Evolutionary conservation across 2,888 invertebrate species (phyloP).

Genomic region (Nemoura dubitans): DNA sequence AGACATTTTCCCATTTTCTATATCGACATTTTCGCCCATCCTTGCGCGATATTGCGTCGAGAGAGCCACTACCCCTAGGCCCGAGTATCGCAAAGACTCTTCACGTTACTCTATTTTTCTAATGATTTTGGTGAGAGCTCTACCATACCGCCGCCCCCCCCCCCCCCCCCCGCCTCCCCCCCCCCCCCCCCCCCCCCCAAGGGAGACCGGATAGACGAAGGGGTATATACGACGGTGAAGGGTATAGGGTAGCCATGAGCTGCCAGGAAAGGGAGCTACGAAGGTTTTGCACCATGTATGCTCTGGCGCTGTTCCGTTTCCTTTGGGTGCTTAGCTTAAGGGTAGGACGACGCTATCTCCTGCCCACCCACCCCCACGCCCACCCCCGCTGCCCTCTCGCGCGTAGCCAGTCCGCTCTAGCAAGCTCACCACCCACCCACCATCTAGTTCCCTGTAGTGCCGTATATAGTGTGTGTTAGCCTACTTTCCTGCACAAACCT

Average conservation of each 20-base stretch:
- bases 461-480: slow-evolving; percentile 27
- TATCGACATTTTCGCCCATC: not conserved
- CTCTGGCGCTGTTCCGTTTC: slow-evolving; percentile 15
- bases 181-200: not conserved
- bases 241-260: not conserved
- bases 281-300: slow-evolving; percentile 26
- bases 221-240: not conserved
- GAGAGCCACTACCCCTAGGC: not conserved
- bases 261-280: not conserved
- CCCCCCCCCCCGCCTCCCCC: not conserved
- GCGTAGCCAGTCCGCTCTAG: not conserved
- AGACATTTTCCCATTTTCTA: not conserved
- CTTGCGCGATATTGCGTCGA: not conserved
- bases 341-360: not conserved
- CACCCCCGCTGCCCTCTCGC: not conserved
- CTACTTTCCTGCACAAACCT: slow-evolving; percentile 10
- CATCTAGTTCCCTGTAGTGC: not conserved
- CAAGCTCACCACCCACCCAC: not conserved
- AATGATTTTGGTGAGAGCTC: slow-evolving; percentile 29
- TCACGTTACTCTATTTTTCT: not conserved
- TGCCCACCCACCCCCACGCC: not conserved
- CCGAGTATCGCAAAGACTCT: not conserved
- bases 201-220: not conserved
- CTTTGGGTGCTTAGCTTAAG: slow-evolving; percentile 25
- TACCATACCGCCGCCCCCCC: not conserved